These are phyloP conservation scores for Drosophila yakuba DNA, from an alignment of 1,140 invertebrate species.

Conservation along the genomic window DNA sequence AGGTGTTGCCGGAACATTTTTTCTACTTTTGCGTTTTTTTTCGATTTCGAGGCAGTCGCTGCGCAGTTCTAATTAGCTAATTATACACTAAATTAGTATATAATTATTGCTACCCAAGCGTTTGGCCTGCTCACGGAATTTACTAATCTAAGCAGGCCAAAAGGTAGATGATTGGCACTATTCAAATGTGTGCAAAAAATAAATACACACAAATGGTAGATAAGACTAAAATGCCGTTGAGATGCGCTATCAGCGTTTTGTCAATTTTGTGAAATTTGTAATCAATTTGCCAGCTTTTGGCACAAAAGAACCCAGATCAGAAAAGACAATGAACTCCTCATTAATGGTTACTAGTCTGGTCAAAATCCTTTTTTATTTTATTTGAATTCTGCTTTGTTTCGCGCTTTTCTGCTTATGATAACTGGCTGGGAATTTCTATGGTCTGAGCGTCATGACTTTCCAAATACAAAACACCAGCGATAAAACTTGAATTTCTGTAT, in stretches of 20 bases:
- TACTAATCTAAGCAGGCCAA: conserved; percentile 47
- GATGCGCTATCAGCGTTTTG: conserved; percentile 24
- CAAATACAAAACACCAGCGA: conserved; percentile 57
- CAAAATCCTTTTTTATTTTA: conserved; percentile 33
- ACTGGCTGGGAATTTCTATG: conserved; percentile 31
- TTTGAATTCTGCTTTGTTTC: conserved; percentile 32
- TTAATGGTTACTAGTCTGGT: conserved; percentile 9
- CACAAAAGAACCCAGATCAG: conserved; percentile 18
- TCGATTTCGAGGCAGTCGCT: conserved; percentile 50
- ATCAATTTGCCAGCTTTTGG: conserved; percentile 23
- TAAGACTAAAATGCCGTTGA: conserved; percentile 11
- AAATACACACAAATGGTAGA: conserved; percentile 10
- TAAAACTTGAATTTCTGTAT: conserved; percentile 68
- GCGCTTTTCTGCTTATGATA: conserved; percentile 24
- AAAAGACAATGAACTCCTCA: conserved; percentile 11
- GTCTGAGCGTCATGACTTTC: conserved; percentile 44
- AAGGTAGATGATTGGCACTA: conserved; percentile 12
- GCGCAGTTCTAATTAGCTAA: conserved; percentile 82
- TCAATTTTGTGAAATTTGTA: conserved; percentile 19
- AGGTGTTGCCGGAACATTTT: conserved; percentile 82
- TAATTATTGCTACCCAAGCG: conserved; percentile 74
- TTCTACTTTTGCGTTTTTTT: conserved; percentile 39
- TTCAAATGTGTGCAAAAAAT: conserved; percentile 3
- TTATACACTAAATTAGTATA: conserved; percentile 81
- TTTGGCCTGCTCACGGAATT: conserved; percentile 51